phyloP scores from a whole-genome alignment of 2,888 invertebrate genomes.

The Aphrophora alni region DNA sequence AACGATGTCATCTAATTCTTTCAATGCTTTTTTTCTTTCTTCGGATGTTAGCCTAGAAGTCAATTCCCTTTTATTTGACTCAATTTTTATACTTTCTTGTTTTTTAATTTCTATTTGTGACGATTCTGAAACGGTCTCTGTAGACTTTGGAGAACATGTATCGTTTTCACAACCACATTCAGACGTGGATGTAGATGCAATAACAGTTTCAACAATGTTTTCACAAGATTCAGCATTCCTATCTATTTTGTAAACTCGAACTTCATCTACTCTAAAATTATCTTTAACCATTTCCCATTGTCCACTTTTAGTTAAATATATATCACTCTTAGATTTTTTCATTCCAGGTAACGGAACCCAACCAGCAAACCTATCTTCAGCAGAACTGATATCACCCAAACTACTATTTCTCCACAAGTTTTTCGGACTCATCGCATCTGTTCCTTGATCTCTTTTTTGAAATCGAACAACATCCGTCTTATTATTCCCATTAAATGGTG shows the following conservation, averaged over 20 bases:
- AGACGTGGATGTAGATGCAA: slow-evolving; percentile 40
- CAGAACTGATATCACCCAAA: slow-evolving; percentile 31
- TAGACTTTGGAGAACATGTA: slow-evolving; percentile 44
- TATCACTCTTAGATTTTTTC: slow-evolving; percentile 48
- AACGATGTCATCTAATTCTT: slow-evolving; percentile 52
- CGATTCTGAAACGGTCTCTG: slow-evolving; percentile 42
- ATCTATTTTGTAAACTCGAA: slow-evolving; percentile 28
- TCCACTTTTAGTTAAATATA: slow-evolving; percentile 45
- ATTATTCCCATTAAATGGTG: not conserved
- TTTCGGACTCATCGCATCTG: slow-evolving; percentile 36
- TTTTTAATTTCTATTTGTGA: slow-evolving; percentile 19
- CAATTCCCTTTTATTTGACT: not conserved
- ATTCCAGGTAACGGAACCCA: slow-evolving; percentile 45
- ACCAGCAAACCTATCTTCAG: slow-evolving; percentile 10
- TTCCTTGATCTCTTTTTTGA: slow-evolving; percentile 30
- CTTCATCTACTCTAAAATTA: slow-evolving; percentile 21
- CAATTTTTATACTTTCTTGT: slow-evolving; percentile 10
- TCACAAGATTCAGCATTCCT: slow-evolving; percentile 30
- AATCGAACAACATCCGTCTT: slow-evolving; percentile 26
- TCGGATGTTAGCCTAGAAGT: slow-evolving; percentile 47
- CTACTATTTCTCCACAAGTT: slow-evolving; percentile 32
- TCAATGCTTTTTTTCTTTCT: slow-evolving; percentile 50
- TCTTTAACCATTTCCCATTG: slow-evolving; percentile 45
- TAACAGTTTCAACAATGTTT: slow-evolving; percentile 27
- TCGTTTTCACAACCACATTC: slow-evolving; percentile 46